A percentile compares a stretch with the other conserved stretches of the same genome.
Conservation (phyloP, 2,797 vertebrate genomes). For the Myiothlypis chrysogaster region DNA sequence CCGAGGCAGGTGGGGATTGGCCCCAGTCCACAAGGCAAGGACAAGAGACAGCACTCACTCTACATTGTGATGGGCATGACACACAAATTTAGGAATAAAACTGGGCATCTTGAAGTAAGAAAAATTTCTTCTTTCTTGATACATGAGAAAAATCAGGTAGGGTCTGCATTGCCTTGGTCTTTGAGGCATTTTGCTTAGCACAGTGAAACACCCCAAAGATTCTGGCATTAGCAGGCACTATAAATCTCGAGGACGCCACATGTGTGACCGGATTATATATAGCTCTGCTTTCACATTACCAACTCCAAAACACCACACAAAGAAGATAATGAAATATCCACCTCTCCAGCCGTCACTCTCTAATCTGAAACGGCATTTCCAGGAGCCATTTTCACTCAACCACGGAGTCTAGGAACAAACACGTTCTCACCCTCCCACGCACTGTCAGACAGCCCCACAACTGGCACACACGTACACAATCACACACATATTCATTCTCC, state of each 20-base stretch:
- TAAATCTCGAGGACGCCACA: conserved; percentile 68
- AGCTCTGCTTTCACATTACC: conserved; percentile 70
- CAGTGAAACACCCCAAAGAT: conserved; percentile 48
- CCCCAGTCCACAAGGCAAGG: background rate
- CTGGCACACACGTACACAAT: conserved; percentile 28
- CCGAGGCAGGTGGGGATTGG: background rate
- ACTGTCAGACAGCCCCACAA: conserved; percentile 52
- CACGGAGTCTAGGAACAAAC: conserved; percentile 48
- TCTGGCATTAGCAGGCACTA: conserved; percentile 53
- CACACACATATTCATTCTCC: background rate
- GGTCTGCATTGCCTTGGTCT: background rate
- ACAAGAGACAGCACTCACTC: background rate
- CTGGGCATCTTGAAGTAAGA: background rate
- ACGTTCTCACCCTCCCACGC: conserved; percentile 48
- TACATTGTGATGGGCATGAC: background rate
- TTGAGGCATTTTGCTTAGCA: conserved; percentile 28
- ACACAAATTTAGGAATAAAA: background rate
- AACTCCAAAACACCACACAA: conserved; percentile 72
- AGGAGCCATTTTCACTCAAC: conserved; percentile 65
- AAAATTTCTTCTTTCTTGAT: background rate
- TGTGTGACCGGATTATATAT: conserved; percentile 78
- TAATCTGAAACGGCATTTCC: conserved; percentile 65
- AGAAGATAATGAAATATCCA: conserved; percentile 74
- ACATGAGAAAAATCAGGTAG: background rate
- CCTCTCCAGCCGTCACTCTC: conserved; percentile 36